Evolutionary conservation across 2,888 invertebrate species (phyloP).

Genomic region (Agriopis aurantiaria): DNA sequence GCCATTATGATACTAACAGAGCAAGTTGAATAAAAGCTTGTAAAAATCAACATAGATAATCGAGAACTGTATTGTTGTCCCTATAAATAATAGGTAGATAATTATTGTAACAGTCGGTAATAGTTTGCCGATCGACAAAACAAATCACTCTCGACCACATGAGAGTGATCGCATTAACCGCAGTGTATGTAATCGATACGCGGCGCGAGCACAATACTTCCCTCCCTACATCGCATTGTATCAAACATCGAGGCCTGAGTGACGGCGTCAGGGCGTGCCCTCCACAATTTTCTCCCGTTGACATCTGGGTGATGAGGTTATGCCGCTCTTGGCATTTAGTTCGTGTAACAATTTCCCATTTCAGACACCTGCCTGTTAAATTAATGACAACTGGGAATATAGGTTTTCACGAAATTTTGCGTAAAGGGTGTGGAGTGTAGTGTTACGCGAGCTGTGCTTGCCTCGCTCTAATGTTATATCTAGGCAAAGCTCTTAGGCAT

Average conservation of each 20-base stretch:
- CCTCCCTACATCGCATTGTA: conserved; percentile 27
- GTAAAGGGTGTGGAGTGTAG: conserved; percentile 5
- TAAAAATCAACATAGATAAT: neutral
- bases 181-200: conserved; percentile 26
- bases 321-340: conserved; percentile 44
- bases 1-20: no score
- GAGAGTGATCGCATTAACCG: conserved; percentile 13
- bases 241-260: conserved; percentile 37
- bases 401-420: conserved; percentile 28
- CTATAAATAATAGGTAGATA: neutral
- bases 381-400: conserved; percentile 31
- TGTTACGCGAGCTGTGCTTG: neutral
- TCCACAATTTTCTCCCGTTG: conserved; percentile 57
- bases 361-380: conserved; percentile 36
- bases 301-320: conserved; percentile 50
- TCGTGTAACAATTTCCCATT: conserved; percentile 43
- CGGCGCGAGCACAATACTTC: conserved; percentile 24
- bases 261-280: conserved; percentile 38
- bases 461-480: neutral
- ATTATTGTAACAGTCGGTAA: neutral
- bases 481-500: neutral
- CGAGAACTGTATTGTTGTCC: neutral
- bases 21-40: no score
- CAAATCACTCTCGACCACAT: conserved; percentile 26
- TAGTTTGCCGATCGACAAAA: conserved; percentile 12